Evolutionary conservation across 2,888 invertebrate genomes (phyloP), one percentile per base, ranked within the genome.

Genomic region (Ectemnius continuus): DNA sequence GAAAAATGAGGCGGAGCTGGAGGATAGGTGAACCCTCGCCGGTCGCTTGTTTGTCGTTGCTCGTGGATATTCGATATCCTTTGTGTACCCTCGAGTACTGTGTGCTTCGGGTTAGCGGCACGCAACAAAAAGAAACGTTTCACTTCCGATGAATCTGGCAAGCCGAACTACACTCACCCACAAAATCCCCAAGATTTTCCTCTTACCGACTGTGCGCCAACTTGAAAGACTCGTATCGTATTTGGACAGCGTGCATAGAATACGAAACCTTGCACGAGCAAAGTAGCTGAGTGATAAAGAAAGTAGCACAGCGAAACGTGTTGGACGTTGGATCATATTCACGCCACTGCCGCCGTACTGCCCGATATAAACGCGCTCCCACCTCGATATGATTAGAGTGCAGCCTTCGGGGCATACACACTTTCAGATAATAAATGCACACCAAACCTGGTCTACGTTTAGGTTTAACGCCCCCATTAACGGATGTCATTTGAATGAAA

Each of bases 61-160:
- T 78, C 72, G 69, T 79, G 86, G 87, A 88, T 85, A 89, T 85
- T 88, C 85, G 86, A 89, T 89, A 89, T 84, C 84, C 84, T 75
- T 67, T 74, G 69, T 72, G 69, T 72, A 80, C 76, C 70, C 73
- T 18, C 73, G 67, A 74, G 76, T 69, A 78, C 75, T 73, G 61
- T 61, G 14, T 23, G 14, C 64, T 67, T 52, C 61, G 61, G 52
- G 52, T 69, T 73, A 73, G 77, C 75, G 74, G 75, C 84, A 82
- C 73, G 79, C 81, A 75, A 73, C 82, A 80, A 86, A 88, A 88
- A 88, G 86, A 85, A 85, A 82, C 86, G 88, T 86, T 83, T 85
- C 86, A 87, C 87, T 88, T 88, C 86, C 86, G 86, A 87, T 82
- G 78, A 79, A 73, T 46, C 70, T 66, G 67, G 60, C 68, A 67